Base-by-base conservation (phyloP, 2,113 vertebrate species). In the Riparia riparia region DNA sequence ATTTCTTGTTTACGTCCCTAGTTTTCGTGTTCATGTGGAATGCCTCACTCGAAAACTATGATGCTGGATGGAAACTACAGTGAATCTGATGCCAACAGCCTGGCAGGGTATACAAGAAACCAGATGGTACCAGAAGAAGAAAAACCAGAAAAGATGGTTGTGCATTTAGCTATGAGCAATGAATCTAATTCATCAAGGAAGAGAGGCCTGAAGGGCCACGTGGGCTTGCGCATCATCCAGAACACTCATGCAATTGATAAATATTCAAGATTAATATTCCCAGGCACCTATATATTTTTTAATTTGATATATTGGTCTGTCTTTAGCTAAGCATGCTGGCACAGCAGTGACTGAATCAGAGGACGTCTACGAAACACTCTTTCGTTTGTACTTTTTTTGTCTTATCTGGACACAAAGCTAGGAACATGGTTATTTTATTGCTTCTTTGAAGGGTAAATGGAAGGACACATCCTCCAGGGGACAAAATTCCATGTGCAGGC, bases 231-330 rank as follows among this genome's bases (percentile, higher is more conserved):
- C 49, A 98, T 99, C 95, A 99, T 99, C 95, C 98, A 99, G 95
- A 99, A 99, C 95, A 99, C 98, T 47, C 99, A 99, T 4, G 96
- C 98, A 76, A 99, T 99, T 13, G 99, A 99, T 97, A 99, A 99
- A 70, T 99, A 99, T 95, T 99, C 99, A 72, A 98, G 99, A 95
- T 86, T 99, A 97, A 99, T 99, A 97, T 99, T 99, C 87, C 99
- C 99, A 47, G 99, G 99, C 42, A 98, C 98, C 32, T 99, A 99
- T 86, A 99, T 99, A 97, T 98, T 99, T 97, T 99, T 99, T 95
- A 99, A 99, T 96, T 98, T 99, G 85, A 98, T 99, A 97, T 99
- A 99, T 93, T 99, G 99, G 99, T 99, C 98, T 83, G 99, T 99
- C 53, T 99, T 99, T 97, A 99, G 99, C 97, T 99, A 98, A 93